phyloP scores from a whole-genome alignment of 2,797 vertebrate genomes.

The Ataeniobius toweri region DNA sequence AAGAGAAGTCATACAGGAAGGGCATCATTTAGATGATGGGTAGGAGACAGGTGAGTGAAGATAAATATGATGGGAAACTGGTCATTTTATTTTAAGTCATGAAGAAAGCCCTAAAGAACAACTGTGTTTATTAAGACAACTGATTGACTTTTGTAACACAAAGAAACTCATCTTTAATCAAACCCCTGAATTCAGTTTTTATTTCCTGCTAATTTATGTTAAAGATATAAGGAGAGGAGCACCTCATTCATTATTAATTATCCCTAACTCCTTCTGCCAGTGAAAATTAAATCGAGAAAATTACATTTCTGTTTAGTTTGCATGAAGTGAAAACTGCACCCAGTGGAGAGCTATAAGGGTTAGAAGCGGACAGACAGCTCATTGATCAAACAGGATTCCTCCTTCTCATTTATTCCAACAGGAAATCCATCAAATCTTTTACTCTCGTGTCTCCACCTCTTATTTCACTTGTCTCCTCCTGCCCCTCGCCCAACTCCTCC shows the following conservation, averaged over 20 bases:
- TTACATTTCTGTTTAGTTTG: conserved; percentile 53
- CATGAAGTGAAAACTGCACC: conserved; percentile 49
- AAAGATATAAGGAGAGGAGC: neutral
- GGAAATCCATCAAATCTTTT: conserved; percentile 79
- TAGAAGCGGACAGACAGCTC: conserved; percentile 62
- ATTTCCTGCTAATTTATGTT: neutral
- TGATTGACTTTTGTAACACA: conserved; percentile 4
- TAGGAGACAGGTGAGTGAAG: conserved; percentile 24
- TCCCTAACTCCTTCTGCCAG: conserved; percentile 25
- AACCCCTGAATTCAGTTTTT: neutral
- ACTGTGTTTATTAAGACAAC: conserved; percentile 12
- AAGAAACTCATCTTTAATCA: neutral
- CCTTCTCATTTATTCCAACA: conserved; percentile 78
- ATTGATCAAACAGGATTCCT: conserved; percentile 81
- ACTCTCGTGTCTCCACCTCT: conserved; percentile 71
- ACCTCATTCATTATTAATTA: conserved; percentile 46
- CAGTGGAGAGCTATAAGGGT: conserved; percentile 45
- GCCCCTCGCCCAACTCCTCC: conserved; percentile 21
- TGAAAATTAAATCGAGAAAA: conserved; percentile 51
- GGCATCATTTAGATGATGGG: conserved; percentile 49
- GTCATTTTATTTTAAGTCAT: conserved; percentile 27
- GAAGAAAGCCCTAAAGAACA: conserved; percentile 8
- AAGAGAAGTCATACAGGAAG: conserved; percentile 33
- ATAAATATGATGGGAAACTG: conserved; percentile 37
- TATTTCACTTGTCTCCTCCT: conserved; percentile 51